Evolutionary conservation across 2,797 vertebrate genomes (phyloP), one percentile per base, ranked within the genome.

Genomic region (Sandelia bainsii): DNA sequence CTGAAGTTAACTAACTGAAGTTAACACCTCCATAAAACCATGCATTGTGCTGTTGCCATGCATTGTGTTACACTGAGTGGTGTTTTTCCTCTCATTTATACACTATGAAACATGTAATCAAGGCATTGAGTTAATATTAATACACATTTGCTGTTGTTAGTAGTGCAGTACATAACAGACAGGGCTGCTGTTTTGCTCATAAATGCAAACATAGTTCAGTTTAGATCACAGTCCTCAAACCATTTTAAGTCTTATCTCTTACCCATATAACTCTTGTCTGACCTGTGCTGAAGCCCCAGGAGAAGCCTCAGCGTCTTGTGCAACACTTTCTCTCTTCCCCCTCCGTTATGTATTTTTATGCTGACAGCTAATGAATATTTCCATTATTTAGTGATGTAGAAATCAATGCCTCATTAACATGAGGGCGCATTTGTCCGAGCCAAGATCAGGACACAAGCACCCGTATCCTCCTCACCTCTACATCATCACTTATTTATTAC

Each of bases 381-480:
- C 70, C 79, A 91, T 82, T 87, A 89, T 92, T 88, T 83, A 86
- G 83, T 68, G 81, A 88, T 84, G 80, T 45, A 62, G 65, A 88
- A 90, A 89, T 90, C 87, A 79, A 91, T 89, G 79, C 84, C 82
- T 87, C 72, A 89, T 91, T 91, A 91, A 86, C 80, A 88, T 75
- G 85, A 69, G 63, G 82, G 29, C 20, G 59, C 71, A 67, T 88
- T 80, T 82, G 80, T 88, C 78, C 64, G n/a, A 70, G 78, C 68
- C 62, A 32, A 53, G 69, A 81, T 67, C 73, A 68, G 79, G 72
- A 84, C 65, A 68, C 73, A 19, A 46, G 75, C 67, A 25, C 52
- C 37, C 51, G 16, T 68, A 64, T 80, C 78, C 68, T 82, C 74
- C 73, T 88, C 85, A 86, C 87, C 85, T 84, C 73, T 42, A 25